Evolutionary conservation across 30 jellyfish, hydroid and myxozoan species (phyloP).

Genomic region (Aurelia coerulea): DNA sequence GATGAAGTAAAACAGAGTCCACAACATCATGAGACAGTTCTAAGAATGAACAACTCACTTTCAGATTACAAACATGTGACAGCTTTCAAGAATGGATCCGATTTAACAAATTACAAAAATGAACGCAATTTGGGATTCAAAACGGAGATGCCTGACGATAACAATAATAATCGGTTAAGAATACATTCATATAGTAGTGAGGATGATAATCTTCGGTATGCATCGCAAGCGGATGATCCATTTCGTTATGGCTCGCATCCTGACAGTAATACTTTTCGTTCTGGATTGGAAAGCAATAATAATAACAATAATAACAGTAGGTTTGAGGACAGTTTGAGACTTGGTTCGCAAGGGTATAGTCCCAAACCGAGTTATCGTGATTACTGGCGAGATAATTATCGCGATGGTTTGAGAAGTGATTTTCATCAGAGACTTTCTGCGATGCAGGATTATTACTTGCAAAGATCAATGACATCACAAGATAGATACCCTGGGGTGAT

Average conservation of each 20-base stretch:
- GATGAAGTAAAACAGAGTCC: constrained; percentile 68
- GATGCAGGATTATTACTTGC: constrained; percentile 50
- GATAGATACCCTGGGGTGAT: constrained; percentile 65
- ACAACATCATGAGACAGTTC: constrained; percentile 65
- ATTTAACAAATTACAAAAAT: constrained; percentile 24
- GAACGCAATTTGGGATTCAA: constrained; percentile 70
- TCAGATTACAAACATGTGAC: constrained; percentile 44
- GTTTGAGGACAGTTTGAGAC: constrained; percentile 57
- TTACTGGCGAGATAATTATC: constrained; percentile 59
- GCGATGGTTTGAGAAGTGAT: constrained; percentile 60
- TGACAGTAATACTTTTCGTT: constrained; percentile 54
- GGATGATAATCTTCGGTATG: constrained; percentile 55
- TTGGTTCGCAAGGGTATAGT: constrained; percentile 64
- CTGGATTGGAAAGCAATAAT: constrained; percentile 42
- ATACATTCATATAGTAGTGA: constrained; percentile 36
- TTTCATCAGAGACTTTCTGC: constrained; percentile 44
- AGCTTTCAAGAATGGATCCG: constrained; percentile 40
- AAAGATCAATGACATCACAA: constrained; percentile 57
- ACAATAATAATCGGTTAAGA: constrained; percentile 51
- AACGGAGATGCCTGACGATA: constrained; percentile 70
- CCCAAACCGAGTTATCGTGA: constrained; percentile 69
- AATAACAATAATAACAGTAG: constrained; percentile 7
- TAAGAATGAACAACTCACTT: constrained; percentile 60
- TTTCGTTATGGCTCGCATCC: constrained; percentile 67
- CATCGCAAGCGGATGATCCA: constrained; percentile 63